Conservation (phyloP, 2,797 vertebrate species). For the Emydoidea blandingii region DNA sequence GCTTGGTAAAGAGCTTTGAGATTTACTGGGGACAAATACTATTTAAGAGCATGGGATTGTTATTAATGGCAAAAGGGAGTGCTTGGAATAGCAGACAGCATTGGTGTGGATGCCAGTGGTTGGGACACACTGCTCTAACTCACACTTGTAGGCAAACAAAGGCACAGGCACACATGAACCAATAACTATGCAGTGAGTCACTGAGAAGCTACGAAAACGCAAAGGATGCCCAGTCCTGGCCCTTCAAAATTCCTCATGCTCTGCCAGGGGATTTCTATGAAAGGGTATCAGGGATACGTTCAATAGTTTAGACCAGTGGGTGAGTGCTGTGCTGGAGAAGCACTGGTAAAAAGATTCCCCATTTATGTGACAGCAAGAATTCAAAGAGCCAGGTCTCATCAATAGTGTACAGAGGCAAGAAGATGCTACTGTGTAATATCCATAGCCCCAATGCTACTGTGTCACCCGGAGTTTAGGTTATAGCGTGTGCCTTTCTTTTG, state of each 20-base stretch:
- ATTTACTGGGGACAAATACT: background rate
- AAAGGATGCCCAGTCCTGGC: background rate
- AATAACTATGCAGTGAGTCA: background rate
- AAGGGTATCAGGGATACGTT: background rate
- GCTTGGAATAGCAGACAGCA: background rate
- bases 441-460: background rate
- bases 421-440: background rate
- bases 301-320: background rate
- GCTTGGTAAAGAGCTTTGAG: background rate
- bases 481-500: background rate
- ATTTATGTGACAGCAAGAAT: background rate
- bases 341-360: background rate
- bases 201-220: background rate
- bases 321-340: background rate
- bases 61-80: background rate
- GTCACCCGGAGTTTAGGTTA: background rate
- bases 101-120: background rate
- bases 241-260: background rate
- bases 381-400: background rate
- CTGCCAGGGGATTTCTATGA: background rate
- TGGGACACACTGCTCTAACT: background rate
- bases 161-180: background rate
- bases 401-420: background rate
- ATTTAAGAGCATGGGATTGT: background rate
- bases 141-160: background rate